Evolutionary conservation across 1,140 invertebrate species (phyloP).

Genomic region (Nautilus pompilius): DNA sequence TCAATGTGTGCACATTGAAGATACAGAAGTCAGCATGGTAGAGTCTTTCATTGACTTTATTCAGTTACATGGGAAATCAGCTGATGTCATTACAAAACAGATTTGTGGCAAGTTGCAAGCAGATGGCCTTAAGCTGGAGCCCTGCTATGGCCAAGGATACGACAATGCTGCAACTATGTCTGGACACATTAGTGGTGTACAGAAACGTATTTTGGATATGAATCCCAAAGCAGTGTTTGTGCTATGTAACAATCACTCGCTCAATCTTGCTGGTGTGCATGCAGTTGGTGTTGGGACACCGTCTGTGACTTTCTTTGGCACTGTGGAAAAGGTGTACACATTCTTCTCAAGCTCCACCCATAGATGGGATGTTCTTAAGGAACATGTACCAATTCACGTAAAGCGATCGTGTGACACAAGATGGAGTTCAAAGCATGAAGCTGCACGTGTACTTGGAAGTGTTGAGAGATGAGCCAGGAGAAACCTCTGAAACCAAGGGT

Average conservation of each 20-base stretch:
- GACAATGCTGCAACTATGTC: background rate
- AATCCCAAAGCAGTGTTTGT: background rate
- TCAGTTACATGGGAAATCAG: background rate
- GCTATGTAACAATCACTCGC: background rate
- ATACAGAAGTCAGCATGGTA: background rate
- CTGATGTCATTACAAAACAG: background rate
- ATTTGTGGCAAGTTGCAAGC: background rate
- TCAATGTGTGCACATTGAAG: background rate
- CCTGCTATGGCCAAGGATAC: background rate
- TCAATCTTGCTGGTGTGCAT: background rate
- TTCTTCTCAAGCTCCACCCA: too few relatives aligned
- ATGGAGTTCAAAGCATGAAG: background rate
- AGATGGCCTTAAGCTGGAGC: background rate
- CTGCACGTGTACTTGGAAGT: background rate
- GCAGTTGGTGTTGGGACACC: background rate
- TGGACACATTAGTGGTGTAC: background rate
- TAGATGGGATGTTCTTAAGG: background rate
- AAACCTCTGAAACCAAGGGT: background rate
- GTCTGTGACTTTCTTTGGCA: background rate
- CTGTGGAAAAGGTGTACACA: background rate
- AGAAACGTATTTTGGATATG: background rate
- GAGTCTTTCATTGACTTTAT: background rate
- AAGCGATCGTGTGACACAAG: background rate
- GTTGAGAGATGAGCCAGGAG: background rate
- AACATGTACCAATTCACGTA: background rate